phyloP scores from a whole-genome alignment of 2,113 vertebrate species.

The Hucho hucho region DNA sequence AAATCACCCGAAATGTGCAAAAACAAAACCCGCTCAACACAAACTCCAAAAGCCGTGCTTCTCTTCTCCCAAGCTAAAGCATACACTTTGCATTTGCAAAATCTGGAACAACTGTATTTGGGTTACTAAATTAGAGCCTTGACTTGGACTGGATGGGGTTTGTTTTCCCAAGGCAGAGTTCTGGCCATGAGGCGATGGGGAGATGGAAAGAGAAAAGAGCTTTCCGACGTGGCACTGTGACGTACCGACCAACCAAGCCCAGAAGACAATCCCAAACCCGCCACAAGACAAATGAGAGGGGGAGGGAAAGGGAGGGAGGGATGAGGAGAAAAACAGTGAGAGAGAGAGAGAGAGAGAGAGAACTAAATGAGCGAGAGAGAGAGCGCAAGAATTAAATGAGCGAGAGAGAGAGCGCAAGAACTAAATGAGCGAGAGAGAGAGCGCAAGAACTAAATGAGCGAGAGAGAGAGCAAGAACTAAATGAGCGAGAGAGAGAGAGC shows the following conservation, averaged over 20 bases:
- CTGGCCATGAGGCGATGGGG: not conserved
- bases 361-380: not conserved
- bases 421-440: not conserved
- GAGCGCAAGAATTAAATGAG: no score
- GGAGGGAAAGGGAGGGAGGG: slow-evolving; percentile 1
- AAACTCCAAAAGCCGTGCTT: not conserved
- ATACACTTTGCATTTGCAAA: not conserved
- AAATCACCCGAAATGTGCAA: slow-evolving; percentile 1
- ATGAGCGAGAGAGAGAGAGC: not conserved
- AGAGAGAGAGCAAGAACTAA: slow-evolving; percentile 1
- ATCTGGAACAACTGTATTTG: not conserved
- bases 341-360: slow-evolving; percentile 8
- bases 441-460: no score
- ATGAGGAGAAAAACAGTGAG: slow-evolving; percentile 4
- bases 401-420: slow-evolving; percentile 4
- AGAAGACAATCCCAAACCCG: slow-evolving; percentile 11
- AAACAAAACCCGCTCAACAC: not conserved
- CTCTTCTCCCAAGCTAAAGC: not conserved
- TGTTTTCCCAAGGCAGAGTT: slow-evolving; percentile 4
- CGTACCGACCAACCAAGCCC: not conserved
- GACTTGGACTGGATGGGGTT: not conserved
- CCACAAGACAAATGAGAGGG: slow-evolving; percentile 14
- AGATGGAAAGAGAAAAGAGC: slow-evolving; percentile 8
- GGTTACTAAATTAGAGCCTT: not conserved
- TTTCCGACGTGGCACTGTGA: slow-evolving; percentile 48